Conservation (phyloP, 2,888 invertebrate genomes). For the Nemoura dubitans region DNA sequence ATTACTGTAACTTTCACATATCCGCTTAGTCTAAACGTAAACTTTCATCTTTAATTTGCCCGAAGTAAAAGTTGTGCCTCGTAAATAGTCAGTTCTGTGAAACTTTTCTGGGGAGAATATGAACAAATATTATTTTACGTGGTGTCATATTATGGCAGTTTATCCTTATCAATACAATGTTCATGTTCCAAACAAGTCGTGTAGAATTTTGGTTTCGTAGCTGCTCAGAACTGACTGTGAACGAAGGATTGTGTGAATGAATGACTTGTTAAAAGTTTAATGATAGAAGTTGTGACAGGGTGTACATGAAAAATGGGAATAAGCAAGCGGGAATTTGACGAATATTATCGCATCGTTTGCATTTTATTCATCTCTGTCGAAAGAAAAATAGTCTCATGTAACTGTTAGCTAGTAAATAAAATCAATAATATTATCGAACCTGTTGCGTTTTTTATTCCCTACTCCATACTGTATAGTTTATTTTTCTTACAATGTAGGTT, state of each 20-base stretch:
- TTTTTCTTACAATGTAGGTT: too few relatives aligned
- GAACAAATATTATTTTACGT: not conserved
- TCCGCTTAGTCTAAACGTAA: not conserved
- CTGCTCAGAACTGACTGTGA: not conserved
- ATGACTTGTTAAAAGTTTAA: not conserved
- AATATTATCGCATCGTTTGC: constrained; percentile 12
- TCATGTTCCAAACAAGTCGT: not conserved
- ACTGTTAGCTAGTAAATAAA: not conserved
- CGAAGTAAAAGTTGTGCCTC: not conserved
- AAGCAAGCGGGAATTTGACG: not conserved
- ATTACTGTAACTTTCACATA: constrained; percentile 4
- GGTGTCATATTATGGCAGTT: too few relatives aligned
- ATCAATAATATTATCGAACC: not conserved
- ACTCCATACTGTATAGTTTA: too few relatives aligned
- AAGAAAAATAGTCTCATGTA: not conserved
- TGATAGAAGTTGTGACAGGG: not conserved
- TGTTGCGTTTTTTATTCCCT: too few relatives aligned
- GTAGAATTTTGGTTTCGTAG: not conserved
- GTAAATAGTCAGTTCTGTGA: not conserved
- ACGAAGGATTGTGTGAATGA: not conserved
- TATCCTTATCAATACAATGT: not conserved
- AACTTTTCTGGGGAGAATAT: not conserved
- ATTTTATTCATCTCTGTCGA: constrained; percentile 12
- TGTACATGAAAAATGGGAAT: not conserved
- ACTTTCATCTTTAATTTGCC: not conserved